These are phyloP conservation scores for Synergus laeviventris DNA, from an alignment of 2,888 invertebrate species.

Conservation along the genomic window DNA sequence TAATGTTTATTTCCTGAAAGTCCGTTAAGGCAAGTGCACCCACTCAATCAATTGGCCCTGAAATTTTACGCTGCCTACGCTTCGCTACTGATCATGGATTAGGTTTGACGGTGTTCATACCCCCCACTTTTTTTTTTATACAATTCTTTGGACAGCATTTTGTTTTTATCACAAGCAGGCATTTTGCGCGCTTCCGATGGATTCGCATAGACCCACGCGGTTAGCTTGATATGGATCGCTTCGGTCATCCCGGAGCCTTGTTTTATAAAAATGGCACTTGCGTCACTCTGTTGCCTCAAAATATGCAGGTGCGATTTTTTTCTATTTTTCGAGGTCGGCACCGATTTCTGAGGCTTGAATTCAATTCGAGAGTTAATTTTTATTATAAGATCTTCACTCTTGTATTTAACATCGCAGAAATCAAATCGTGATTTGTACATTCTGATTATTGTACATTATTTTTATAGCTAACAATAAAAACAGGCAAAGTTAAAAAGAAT, in stretches of 20 bases:
- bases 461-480: no score
- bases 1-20: slow-evolving; percentile 55
- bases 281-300: slow-evolving; percentile 26
- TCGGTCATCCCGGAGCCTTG: slow-evolving; percentile 27
- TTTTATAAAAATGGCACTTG: slow-evolving; percentile 38
- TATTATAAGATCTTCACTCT: background rate
- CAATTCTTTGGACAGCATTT: slow-evolving; percentile 27
- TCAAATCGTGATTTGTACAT: background rate
- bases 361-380: background rate
- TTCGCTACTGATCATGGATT: slow-evolving; percentile 44
- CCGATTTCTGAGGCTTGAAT: background rate
- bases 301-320: slow-evolving; percentile 52
- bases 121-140: slow-evolving; percentile 39
- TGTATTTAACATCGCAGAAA: background rate
- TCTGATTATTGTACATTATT: no score
- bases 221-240: slow-evolving; percentile 33
- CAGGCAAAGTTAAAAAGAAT: no score
- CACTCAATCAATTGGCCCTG: slow-evolving; percentile 49
- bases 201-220: slow-evolving; percentile 25
- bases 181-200: background rate
- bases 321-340: slow-evolving; percentile 39
- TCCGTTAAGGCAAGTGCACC: slow-evolving; percentile 46
- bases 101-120: slow-evolving; percentile 45
- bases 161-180: slow-evolving; percentile 34
- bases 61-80: slow-evolving; percentile 50